phyloP scores from a whole-genome alignment of 2,797 vertebrate genomes.

The Manis crassicaudata region DNA sequence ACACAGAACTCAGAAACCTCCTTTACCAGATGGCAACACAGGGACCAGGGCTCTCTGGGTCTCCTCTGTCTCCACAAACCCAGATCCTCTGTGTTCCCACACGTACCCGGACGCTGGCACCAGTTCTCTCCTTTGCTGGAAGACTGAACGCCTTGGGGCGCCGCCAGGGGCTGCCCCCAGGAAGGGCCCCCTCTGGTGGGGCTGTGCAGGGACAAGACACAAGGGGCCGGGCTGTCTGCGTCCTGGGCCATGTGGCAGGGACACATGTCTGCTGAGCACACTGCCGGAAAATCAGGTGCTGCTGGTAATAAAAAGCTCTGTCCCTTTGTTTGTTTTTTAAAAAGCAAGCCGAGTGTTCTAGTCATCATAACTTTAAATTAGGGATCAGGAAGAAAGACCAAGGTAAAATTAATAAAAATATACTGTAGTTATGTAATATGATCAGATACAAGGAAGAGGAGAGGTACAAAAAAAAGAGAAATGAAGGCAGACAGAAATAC shows the following conservation, averaged over 20 bases:
- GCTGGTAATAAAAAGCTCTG: not conserved
- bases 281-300: not conserved
- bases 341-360: constrained; percentile 36
- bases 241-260: not conserved
- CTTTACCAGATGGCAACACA: not conserved
- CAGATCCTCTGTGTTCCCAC: too few relatives aligned
- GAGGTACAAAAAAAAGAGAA: not conserved
- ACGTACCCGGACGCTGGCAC: accelerated
- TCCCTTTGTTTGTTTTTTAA: constrained; percentile 30
- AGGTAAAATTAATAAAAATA: not conserved
- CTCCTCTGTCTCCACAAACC: not conserved
- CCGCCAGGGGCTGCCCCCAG: not conserved
- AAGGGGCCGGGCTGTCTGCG: not conserved
- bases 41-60: not conserved
- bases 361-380: constrained; percentile 21
- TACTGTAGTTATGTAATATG: not conserved
- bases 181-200: not conserved
- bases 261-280: not conserved
- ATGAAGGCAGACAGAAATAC: not conserved
- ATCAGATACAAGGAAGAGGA: not conserved
- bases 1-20: not conserved
- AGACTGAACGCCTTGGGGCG: not conserved
- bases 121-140: not conserved
- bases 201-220: not conserved
- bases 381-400: not conserved